Percentiles rank a stretch among this genome's conserved stretches.
Evolutionary conservation across 2,888 invertebrate genomes (phyloP).

Genomic region (Anaspis maculata): DNA sequence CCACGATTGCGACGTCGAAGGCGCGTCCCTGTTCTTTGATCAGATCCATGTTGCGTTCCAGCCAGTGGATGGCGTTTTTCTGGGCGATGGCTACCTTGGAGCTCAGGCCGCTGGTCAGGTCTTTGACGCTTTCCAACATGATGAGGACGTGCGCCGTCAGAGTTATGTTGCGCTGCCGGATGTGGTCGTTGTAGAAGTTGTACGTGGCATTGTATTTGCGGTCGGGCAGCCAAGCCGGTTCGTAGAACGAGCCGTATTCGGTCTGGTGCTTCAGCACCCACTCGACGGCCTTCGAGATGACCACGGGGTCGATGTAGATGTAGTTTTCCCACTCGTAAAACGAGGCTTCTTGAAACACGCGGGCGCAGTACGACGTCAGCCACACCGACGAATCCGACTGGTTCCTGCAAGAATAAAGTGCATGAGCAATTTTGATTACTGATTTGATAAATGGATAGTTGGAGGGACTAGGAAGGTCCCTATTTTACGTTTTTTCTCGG

Average conservation of each 20-base stretch:
- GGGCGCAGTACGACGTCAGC: slow-evolving; percentile 86
- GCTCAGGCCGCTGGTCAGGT: slow-evolving; percentile 62
- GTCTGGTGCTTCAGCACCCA: slow-evolving; percentile 85
- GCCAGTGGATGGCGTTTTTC: slow-evolving; percentile 66
- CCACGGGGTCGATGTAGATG: slow-evolving; percentile 84
- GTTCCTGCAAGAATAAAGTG: slow-evolving; percentile 51
- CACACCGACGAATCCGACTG: slow-evolving; percentile 82
- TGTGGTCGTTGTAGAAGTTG: slow-evolving; percentile 45
- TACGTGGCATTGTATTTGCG: slow-evolving; percentile 76
- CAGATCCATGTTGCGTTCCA: slow-evolving; percentile 74
- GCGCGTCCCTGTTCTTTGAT: slow-evolving; percentile 64
- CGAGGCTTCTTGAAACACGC: slow-evolving; percentile 83
- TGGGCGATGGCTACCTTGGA: slow-evolving; percentile 69
- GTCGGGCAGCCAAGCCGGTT: slow-evolving; percentile 79
- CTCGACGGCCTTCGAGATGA: slow-evolving; percentile 74
- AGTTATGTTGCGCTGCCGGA: slow-evolving; percentile 71
- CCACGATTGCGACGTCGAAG: slow-evolving; percentile 80
- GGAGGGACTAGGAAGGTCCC: no score
- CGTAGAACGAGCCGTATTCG: slow-evolving; percentile 80
- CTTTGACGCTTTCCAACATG: slow-evolving; percentile 75
- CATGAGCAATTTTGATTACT: no score
- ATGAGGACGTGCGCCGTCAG: slow-evolving; percentile 91
- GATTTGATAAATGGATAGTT: no score
- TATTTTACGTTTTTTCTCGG: no score
- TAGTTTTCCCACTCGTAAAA: slow-evolving; percentile 97